phyloP scores from a whole-genome alignment of 2,113 vertebrate genomes.

The Hypanus sabinus region DNA sequence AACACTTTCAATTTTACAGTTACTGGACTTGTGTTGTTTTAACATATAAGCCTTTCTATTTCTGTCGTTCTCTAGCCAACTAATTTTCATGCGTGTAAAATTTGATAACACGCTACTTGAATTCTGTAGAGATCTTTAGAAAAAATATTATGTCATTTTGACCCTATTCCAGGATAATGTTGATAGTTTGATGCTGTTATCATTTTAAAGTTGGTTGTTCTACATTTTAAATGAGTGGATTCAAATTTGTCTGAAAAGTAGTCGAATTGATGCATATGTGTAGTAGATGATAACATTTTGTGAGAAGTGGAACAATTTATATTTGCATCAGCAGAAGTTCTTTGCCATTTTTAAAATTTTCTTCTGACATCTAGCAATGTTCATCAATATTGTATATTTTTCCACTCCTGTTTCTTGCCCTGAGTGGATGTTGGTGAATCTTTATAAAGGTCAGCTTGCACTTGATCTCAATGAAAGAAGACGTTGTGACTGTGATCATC shows the following conservation, averaged over 20 bases:
- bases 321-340: neutral
- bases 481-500: neutral
- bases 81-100: neutral
- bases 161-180: neutral
- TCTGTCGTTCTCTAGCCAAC: neutral
- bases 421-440: neutral
- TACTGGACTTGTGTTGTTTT: neutral
- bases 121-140: neutral
- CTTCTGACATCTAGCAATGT: too few species aligned
- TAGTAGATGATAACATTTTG: neutral
- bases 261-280: neutral
- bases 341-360: neutral
- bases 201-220: neutral
- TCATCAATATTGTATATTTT: neutral
- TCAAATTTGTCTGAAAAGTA: neutral
- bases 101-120: neutral
- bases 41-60: neutral
- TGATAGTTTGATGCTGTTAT: neutral
- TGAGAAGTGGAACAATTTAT: neutral
- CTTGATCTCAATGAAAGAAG: neutral
- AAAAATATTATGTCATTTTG: neutral
- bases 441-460: neutral
- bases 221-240: neutral
- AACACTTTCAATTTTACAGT: neutral
- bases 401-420: neutral